A percentile compares a stretch with the other conserved stretches of the same genome.
Conservation (phyloP, 2,797 vertebrate genomes). For the Urocyon cinereoargenteus region DNA sequence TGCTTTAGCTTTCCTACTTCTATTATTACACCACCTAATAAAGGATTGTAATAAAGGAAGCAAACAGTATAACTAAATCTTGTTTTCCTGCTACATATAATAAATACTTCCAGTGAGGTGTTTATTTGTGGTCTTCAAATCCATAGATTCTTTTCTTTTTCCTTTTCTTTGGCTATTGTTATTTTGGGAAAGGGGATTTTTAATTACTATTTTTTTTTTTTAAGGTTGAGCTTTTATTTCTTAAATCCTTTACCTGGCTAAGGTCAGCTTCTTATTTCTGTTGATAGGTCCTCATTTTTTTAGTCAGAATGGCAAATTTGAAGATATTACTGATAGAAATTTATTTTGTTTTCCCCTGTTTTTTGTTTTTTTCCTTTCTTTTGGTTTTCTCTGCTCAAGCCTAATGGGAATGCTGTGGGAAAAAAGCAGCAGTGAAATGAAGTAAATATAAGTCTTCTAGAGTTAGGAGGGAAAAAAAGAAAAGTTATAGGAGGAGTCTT, state of each 20-base stretch:
- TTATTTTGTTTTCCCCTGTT: not conserved
- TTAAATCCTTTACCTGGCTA: not conserved
- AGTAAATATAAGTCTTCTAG: not conserved
- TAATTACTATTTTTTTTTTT: not conserved
- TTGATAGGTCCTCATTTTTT: not conserved
- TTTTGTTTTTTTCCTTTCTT: slow-evolving; percentile 6
- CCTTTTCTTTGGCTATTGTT: slow-evolving; percentile 21
- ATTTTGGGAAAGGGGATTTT: not conserved
- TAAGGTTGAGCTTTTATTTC: not conserved
- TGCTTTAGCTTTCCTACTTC: slow-evolving; percentile 12
- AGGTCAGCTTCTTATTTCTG: not conserved
- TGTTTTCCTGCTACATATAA: not conserved
- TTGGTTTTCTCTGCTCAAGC: not conserved
- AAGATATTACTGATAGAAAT: not conserved
- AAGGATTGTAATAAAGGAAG: not conserved
- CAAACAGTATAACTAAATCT: not conserved
- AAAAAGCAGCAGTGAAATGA: not conserved
- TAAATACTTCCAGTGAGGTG: not conserved
- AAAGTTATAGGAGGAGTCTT: not conserved
- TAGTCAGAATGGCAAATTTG: not conserved
- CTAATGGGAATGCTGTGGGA: not conserved
- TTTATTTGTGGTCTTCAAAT: slow-evolving; percentile 1
- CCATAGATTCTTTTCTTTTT: slow-evolving; percentile 6
- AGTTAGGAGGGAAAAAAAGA: not conserved
- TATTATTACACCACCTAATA: not conserved